Evolutionary conservation across 2,888 invertebrate species (phyloP).

Genomic region (Calameuta filiformis): DNA sequence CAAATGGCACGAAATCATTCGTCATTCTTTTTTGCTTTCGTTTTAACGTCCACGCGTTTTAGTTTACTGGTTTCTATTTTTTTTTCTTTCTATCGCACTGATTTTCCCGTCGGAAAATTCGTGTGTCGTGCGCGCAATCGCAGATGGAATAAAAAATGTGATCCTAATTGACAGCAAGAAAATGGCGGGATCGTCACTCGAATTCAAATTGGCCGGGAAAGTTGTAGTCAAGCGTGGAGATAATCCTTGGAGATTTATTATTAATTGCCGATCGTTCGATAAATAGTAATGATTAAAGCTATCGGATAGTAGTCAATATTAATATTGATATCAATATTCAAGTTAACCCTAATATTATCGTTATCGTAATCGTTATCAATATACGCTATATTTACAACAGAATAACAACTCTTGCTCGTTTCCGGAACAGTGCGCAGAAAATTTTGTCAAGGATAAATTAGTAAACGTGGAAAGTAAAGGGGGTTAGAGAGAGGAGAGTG

Average conservation of each 20-base stretch:
- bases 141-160: too few relatives aligned
- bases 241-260: slow-evolving; percentile 23
- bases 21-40: too few relatives aligned
- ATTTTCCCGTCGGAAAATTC: too few relatives aligned
- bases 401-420: slow-evolving; percentile 54
- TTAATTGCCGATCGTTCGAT: slow-evolving; percentile 37
- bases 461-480: too few relatives aligned
- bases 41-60: too few relatives aligned
- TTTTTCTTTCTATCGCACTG: too few relatives aligned
- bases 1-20: too few relatives aligned
- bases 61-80: too few relatives aligned
- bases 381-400: slow-evolving; percentile 63
- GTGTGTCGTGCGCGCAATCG: too few relatives aligned
- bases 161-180: too few relatives aligned
- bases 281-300: slow-evolving; percentile 56
- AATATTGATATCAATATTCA: slow-evolving; percentile 53
- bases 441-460: neutral
- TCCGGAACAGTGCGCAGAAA: slow-evolving; percentile 23
- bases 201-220: neutral
- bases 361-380: slow-evolving; percentile 35
- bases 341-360: slow-evolving; percentile 52
- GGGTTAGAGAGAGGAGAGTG: too few relatives aligned
- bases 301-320: slow-evolving; percentile 57
- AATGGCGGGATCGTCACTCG: too few relatives aligned
- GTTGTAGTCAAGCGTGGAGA: neutral